phyloP scores from a whole-genome alignment of 2,888 invertebrate genomes.

The Digitonthophagus gazella region DNA sequence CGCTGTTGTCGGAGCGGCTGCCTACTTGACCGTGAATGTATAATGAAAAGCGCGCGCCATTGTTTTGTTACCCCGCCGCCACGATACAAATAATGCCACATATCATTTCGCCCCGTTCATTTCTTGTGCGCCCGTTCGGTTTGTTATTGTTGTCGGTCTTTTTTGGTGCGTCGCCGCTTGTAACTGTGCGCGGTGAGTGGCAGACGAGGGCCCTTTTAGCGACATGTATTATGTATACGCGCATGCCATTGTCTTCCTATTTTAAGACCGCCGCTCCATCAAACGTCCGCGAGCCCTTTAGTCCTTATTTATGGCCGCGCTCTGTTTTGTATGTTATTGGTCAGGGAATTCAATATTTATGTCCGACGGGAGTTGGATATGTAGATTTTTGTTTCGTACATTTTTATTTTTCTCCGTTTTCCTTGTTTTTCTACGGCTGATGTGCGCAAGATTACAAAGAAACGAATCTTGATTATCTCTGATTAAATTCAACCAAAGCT shows the following conservation, averaged over 20 bases:
- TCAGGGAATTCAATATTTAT: not conserved
- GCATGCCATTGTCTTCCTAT: slow-evolving; percentile 12
- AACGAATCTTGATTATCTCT: not conserved
- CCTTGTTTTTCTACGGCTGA: too few relatives aligned
- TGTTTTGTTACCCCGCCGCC: slow-evolving; percentile 35
- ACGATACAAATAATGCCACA: slow-evolving; percentile 48
- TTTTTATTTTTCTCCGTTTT: not conserved
- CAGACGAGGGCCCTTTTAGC: slow-evolving; percentile 23
- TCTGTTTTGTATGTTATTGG: not conserved
- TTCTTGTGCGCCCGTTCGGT: slow-evolving; percentile 10
- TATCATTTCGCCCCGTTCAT: slow-evolving; percentile 31
- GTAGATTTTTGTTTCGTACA: not conserved
- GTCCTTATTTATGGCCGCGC: not conserved
- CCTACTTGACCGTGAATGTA: slow-evolving; percentile 43
- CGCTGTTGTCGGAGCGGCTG: not conserved
- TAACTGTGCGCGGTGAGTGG: slow-evolving; percentile 18
- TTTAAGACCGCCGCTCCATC: slow-evolving; percentile 1
- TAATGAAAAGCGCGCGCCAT: slow-evolving; percentile 40
- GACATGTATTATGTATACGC: slow-evolving; percentile 29
- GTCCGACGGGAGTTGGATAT: not conserved
- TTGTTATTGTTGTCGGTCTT: slow-evolving; percentile 29
- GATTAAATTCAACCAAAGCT: not conserved
- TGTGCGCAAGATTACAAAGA: not conserved
- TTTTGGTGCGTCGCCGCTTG: slow-evolving; percentile 32
- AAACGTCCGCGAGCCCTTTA: not conserved